Base-by-base conservation (phyloP, 2,113 vertebrate genomes). In the Gymnorhina tibicen region DNA sequence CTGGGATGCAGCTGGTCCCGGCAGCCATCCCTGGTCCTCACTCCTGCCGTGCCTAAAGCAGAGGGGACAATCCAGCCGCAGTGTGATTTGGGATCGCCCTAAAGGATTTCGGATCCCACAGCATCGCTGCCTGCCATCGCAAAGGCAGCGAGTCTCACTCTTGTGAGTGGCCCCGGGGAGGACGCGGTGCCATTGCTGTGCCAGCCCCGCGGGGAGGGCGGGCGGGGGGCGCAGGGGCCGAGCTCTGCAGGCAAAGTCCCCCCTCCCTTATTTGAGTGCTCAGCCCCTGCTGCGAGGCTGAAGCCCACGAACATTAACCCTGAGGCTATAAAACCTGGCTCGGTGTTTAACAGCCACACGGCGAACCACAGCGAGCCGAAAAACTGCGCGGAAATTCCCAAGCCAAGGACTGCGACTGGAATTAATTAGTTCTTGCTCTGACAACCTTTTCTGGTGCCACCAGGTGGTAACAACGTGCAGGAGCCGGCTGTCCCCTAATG, bases 391-490 rank as follows among this genome's bases (percentile, higher is more conserved):
- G 79, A 58, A 70, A 88, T 70, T 84, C 88, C 93, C 79, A 55
- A 53, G 60, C 68, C 88, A 18, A 68, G 53, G 55, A 2, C 44
- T 37, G 86, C 63, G 32, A 21, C 72, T 91, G 92, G 68, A 87
- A 37, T 63, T 68, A 84, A 96, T 96, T 84, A 96, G 44, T 16
- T 60, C 53, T 62, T 84, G 60, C 76, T 46, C 76, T 11, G 73
- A 84, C 68, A 78, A 62, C 83, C 72, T 96, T 96, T 88, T 74
- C 37, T 97, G 91, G 95, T 96, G 93, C 95, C 96, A 94, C 93
- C 95, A 96, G 95, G 93, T 91, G 95, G 95, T 97, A 89, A 88
- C 59, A 77, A 58, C 13, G 75, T 17, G 92, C 78, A 33, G 82
- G 53, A 83, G 10, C 66, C 15, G 35, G 21, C 52, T 53, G 74